Evolutionary conservation across 2,888 invertebrate genomes (phyloP).

Genomic region (Rhodophaea formosa): DNA sequence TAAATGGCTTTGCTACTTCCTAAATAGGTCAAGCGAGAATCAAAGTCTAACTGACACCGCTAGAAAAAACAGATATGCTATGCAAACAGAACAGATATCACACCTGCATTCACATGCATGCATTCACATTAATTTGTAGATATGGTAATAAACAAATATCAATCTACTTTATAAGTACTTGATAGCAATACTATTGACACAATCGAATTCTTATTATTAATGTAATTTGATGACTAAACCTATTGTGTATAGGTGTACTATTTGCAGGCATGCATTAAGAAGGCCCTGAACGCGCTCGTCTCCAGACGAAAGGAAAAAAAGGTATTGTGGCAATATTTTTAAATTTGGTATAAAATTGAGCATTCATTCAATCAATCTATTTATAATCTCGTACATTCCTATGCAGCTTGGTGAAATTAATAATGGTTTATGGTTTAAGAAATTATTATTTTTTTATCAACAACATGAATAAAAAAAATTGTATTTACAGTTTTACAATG

Average conservation of each 20-base stretch:
- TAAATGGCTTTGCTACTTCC: background rate
- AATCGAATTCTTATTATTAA: background rate
- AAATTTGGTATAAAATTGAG: too few species aligned
- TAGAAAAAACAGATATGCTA: background rate
- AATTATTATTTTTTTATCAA: too few species aligned
- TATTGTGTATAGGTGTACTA: background rate
- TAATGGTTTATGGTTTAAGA: too few species aligned
- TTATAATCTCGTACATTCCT: too few species aligned
- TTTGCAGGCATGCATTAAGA: too few species aligned
- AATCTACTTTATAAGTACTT: background rate
- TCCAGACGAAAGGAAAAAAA: too few species aligned
- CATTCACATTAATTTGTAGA: background rate
- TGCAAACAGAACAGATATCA: background rate
- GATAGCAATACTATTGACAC: background rate
- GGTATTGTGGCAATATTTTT: too few species aligned
- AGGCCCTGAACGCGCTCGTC: too few species aligned
- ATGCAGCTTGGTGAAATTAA: too few species aligned
- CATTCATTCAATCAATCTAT: too few species aligned
- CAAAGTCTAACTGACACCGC: slow-evolving; percentile 21
- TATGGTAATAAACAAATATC: background rate
- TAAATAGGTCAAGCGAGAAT: slow-evolving; percentile 17
- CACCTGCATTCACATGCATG: background rate
- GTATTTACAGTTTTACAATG: too few species aligned
- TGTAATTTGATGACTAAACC: background rate
- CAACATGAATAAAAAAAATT: too few species aligned